phyloP scores from a whole-genome alignment of 2,797 vertebrate species.

The Anabas testudineus region DNA sequence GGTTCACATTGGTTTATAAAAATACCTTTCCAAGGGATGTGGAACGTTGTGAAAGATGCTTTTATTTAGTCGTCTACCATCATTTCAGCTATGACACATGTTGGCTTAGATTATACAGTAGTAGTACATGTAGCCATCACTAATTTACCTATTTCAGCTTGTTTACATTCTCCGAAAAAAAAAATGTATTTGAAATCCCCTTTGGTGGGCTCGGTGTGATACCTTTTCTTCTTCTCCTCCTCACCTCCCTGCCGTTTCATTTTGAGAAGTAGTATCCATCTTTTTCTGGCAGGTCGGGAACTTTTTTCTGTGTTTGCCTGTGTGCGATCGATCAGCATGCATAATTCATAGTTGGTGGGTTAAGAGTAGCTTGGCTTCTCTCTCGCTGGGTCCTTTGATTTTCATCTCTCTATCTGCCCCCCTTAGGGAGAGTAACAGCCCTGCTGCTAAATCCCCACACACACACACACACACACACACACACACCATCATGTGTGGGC shows the following conservation, averaged over 20 bases:
- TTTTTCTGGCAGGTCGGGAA: conserved; percentile 72
- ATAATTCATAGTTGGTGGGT: conserved; percentile 81
- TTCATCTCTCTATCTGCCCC: conserved; percentile 54
- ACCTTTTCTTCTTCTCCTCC: conserved; percentile 17
- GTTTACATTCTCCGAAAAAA: conserved; percentile 40
- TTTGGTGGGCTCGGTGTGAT: conserved; percentile 32
- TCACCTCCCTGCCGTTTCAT: conserved; percentile 34
- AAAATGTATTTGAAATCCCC: conserved; percentile 48
- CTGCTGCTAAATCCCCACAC: conserved; percentile 61
- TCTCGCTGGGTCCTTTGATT: conserved; percentile 70
- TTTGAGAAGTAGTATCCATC: conserved; percentile 70
- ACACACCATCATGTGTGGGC: conserved; percentile 44
- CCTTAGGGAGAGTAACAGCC: conserved; percentile 51
- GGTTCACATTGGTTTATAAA: background rate
- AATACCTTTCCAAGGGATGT: background rate
- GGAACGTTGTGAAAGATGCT: background rate
- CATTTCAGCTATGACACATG: background rate
- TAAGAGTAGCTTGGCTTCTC: conserved; percentile 65
- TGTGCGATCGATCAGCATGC: conserved; percentile 80
- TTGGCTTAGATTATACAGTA: conserved; percentile 5
- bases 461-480: conserved; percentile 37
- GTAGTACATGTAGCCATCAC: conserved; percentile 26
- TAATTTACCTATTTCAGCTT: conserved; percentile 31
- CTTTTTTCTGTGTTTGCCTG: conserved; percentile 74
- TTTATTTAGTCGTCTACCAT: background rate